These are phyloP conservation scores for Phoeniculus purpureus DNA, from an alignment of 2,797 vertebrate species.

Conservation along the genomic window DNA sequence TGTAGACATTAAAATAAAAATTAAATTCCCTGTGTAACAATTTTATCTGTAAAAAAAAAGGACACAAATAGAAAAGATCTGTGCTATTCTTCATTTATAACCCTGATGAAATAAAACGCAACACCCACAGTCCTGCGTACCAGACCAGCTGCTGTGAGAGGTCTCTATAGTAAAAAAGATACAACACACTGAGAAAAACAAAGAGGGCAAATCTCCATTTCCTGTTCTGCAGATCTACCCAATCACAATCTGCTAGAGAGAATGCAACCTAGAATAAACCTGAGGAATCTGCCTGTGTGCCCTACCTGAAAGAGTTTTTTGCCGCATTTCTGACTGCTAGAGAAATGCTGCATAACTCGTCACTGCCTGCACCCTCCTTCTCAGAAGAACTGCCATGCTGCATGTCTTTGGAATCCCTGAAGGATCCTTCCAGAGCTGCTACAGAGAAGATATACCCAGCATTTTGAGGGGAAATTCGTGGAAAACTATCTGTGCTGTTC, in stretches of 20 bases:
- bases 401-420: background rate
- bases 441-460: background rate
- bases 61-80: background rate
- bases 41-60: background rate
- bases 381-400: slow-evolving; percentile 7
- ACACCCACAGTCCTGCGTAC: background rate
- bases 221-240: background rate
- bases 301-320: background rate
- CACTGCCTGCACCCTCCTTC: background rate
- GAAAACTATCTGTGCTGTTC: background rate
- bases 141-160: background rate
- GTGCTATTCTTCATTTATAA: background rate
- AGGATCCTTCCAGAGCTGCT: slow-evolving; percentile 17
- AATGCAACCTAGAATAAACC: background rate
- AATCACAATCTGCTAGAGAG: background rate
- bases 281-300: background rate
- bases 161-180: background rate
- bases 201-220: background rate
- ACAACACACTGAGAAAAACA: background rate
- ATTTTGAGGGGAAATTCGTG: background rate
- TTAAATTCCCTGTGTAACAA: background rate
- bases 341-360: background rate
- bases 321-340: background rate
- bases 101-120: background rate
- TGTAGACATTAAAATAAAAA: background rate